Evolutionary conservation across 1,140 invertebrate genomes (phyloP), one percentile per base, ranked within the genome.

Genomic region (Saccostrea cuccullata): DNA sequence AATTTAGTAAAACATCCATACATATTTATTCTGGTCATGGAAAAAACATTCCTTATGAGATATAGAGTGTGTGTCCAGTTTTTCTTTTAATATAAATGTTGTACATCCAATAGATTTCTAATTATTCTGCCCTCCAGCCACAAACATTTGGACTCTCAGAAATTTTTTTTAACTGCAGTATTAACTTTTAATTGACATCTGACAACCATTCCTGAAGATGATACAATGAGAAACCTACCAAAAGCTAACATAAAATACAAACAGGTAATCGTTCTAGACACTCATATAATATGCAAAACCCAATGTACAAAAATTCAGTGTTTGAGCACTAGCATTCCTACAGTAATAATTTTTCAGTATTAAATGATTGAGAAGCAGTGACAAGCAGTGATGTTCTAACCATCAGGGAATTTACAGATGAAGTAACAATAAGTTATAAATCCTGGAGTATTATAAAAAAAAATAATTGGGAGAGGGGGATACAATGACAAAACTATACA

Each of bases 321-420:
- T 47, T 47, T 47, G 5, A 47, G 47, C 9, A 2, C 47, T 47
- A 47, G 47, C 47, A 47, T 47, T 47, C 47, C n/a, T 64, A 64
- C 58, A 64, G n/a, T 64, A 64, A 6, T 64, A 6, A 64, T n/a
- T 64, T 20, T 17, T 64, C 17, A 6, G 58, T 64, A 64, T 36
- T 36, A 36, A 36, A 64, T 64, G 58, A 64, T 64, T 17, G 17
- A 73, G 67, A 73, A 77, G 70, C 70, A 77, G 70, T 77, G 13
- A 77, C 30, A 77, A 36, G 70, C 70, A 77, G 26, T 77, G 26
- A 77, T 77, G 70, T 17, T 15, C 15, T 77, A 30, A 26, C n/a
- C 26, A 26, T 13, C 30, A 77, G 23, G 15, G 13, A 12, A 23
- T 26, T 73, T 26, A 26, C n/a, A 23, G 11, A 30, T 30, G 26